Percentiles rank a stretch among this genome's conserved stretches.
Conservation (phyloP, 2,888 invertebrate species). For the Lymantria dispar region DNA sequence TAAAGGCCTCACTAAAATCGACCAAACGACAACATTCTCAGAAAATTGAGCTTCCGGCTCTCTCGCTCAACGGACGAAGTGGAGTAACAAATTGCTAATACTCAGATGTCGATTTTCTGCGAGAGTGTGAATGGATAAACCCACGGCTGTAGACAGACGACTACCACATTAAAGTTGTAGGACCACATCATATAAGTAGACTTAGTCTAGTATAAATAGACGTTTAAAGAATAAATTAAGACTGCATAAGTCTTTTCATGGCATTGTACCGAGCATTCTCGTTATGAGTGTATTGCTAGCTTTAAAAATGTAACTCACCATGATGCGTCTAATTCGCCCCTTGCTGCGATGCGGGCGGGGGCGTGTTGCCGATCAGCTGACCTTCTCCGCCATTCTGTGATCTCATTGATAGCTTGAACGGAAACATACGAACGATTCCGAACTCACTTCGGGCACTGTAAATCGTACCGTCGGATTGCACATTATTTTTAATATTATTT, state of each 20-base stretch:
- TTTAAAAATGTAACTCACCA: slow-evolving; percentile 51
- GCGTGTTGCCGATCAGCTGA: slow-evolving; percentile 75
- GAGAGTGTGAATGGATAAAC: too few relatives aligned
- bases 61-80: too few relatives aligned
- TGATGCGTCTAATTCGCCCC: slow-evolving; percentile 74
- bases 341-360: slow-evolving; percentile 66
- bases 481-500: slow-evolving; percentile 36
- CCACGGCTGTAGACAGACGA: too few relatives aligned
- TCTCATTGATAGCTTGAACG: slow-evolving; percentile 58
- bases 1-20: too few relatives aligned
- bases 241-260: neutral
- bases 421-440: slow-evolving; percentile 39
- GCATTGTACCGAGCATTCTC: neutral
- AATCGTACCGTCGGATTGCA: slow-evolving; percentile 32
- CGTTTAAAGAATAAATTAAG: neutral
- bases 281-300: neutral
- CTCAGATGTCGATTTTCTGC: too few relatives aligned
- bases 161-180: too few relatives aligned
- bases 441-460: slow-evolving; percentile 22
- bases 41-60: too few relatives aligned
- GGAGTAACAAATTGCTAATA: too few relatives aligned
- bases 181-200: too few relatives aligned
- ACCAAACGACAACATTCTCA: too few relatives aligned
- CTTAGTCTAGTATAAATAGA: too few relatives aligned
- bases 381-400: slow-evolving; percentile 72